Evolutionary conservation across 2,888 invertebrate species (phyloP).

Genomic region (Tetanocera ferruginea): DNA sequence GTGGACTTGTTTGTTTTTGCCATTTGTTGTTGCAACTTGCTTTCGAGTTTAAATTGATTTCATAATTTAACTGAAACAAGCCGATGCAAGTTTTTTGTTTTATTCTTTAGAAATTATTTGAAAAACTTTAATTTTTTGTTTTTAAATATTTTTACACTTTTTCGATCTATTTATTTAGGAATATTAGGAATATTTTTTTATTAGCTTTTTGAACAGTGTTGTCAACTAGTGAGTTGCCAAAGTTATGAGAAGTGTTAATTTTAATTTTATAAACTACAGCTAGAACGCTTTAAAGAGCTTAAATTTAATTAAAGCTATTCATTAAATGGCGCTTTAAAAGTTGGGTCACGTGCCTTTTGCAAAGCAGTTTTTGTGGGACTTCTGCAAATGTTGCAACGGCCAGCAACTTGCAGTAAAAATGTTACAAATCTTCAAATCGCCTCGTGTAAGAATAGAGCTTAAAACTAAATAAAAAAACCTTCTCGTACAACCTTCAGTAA

Average conservation of each 20-base stretch:
- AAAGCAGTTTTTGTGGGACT: neutral
- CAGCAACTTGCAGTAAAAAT: neutral
- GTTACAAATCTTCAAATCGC: neutral
- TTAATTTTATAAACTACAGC: too few relatives aligned
- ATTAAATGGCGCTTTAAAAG: neutral
- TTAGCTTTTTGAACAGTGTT: neutral
- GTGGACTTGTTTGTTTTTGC: conserved; percentile 8
- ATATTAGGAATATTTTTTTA: neutral
- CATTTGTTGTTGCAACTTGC: conserved; percentile 50
- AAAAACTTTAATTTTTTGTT: neutral
- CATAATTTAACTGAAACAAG: conserved; percentile 54
- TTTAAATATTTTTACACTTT: neutral
- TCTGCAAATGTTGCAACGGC: neutral
- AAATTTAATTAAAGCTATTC: neutral
- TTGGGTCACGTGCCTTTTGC: neutral
- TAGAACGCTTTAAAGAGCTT: neutral
- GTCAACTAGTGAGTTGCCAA: neutral
- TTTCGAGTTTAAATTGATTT: conserved; percentile 51
- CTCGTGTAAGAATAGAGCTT: neutral
- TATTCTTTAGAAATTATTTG: conserved; percentile 23
- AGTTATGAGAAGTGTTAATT: neutral
- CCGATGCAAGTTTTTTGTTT: conserved; percentile 50
- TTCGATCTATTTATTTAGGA: conserved; percentile 13
- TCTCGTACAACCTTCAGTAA: neutral
- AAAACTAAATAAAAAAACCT: neutral